A percentile compares a stretch with the other conserved stretches of the same genome.
phyloP scores from a whole-genome alignment of 64 coral and sea anemone species.

The Montipora foliosa region DNA sequence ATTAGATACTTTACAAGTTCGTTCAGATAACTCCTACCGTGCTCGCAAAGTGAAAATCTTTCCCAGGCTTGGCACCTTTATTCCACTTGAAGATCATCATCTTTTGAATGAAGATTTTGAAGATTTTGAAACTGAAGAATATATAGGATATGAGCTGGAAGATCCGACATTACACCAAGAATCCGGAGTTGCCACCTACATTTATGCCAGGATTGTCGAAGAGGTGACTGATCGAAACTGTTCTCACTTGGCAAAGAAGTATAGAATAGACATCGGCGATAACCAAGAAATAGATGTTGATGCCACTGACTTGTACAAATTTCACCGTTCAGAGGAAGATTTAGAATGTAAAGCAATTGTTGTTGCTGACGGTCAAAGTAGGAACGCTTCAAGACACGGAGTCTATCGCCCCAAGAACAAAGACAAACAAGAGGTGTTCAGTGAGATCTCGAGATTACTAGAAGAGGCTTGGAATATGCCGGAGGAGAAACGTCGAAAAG shows the following conservation, averaged over 20 bases:
- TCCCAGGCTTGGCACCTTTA: conserved; percentile 66
- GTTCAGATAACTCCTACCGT: conserved; percentile 36
- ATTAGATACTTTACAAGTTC: conserved; percentile 48
- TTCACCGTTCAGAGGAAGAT: conserved; percentile 11
- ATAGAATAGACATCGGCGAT: conserved; percentile 75
- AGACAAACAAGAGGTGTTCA: conserved; percentile 6
- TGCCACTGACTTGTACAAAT: conserved; percentile 80
- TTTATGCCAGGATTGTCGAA: conserved; percentile 77
- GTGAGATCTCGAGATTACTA: conserved; percentile 38
- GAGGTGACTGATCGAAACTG: conserved; percentile 11
- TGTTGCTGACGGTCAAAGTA: not conserved
- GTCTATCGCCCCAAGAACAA: not conserved
- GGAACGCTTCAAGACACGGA: not conserved
- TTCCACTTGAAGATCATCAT: conserved; percentile 71
- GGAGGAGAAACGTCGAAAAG: conserved; percentile 61
- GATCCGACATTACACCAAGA: conserved; percentile 74
- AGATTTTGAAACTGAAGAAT: conserved; percentile 75
- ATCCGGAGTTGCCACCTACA: conserved; percentile 68
- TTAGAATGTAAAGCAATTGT: not conserved
- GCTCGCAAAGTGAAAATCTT: not conserved
- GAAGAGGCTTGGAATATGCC: conserved; percentile 80
- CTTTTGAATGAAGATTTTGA: conserved; percentile 65
- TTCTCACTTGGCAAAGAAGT: conserved; percentile 41
- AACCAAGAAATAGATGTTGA: conserved; percentile 58
- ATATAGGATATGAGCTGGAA: conserved; percentile 85